phyloP scores from a whole-genome alignment of 2,113 vertebrate species.

The Hystrix cristata region DNA sequence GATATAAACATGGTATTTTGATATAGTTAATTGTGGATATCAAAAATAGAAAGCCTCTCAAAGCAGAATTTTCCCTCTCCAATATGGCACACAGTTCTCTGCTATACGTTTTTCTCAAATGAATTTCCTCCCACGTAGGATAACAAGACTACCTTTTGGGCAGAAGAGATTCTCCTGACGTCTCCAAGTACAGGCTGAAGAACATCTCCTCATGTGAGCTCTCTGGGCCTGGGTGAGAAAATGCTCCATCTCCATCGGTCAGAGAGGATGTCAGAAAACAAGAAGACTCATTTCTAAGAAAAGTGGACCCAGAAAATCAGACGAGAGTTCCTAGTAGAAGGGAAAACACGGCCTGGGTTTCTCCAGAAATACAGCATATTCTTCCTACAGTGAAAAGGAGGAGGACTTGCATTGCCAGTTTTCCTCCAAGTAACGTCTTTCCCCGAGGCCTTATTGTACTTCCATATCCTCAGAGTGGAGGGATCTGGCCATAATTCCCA shows the following conservation, averaged over 20 bases:
- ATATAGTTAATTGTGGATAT: constrained; percentile 36
- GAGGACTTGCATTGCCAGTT: not conserved
- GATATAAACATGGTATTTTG: not conserved
- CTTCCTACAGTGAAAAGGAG: not conserved
- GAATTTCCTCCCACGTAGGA: not conserved
- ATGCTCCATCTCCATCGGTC: not conserved
- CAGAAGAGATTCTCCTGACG: not conserved
- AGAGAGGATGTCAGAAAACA: not conserved
- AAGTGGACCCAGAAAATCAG: constrained; percentile 14
- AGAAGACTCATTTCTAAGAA: not conserved
- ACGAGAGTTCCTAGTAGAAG: not conserved
- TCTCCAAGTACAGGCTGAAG: not conserved
- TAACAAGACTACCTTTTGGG: not conserved
- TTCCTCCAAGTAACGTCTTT: not conserved
- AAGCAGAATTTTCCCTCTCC: not conserved
- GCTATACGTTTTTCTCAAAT: not conserved
- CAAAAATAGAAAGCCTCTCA: constrained; percentile 44
- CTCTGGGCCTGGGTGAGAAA: not conserved
- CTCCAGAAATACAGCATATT: not conserved
- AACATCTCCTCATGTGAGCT: not conserved
- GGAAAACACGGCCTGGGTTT: not conserved
- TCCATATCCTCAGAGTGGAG: not conserved
- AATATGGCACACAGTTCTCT: not conserved
- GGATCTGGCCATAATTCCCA: not conserved
- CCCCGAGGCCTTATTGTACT: not conserved